Evolutionary conservation across 2,113 vertebrate genomes (phyloP).

Genomic region (Aphyosemion australe): DNA sequence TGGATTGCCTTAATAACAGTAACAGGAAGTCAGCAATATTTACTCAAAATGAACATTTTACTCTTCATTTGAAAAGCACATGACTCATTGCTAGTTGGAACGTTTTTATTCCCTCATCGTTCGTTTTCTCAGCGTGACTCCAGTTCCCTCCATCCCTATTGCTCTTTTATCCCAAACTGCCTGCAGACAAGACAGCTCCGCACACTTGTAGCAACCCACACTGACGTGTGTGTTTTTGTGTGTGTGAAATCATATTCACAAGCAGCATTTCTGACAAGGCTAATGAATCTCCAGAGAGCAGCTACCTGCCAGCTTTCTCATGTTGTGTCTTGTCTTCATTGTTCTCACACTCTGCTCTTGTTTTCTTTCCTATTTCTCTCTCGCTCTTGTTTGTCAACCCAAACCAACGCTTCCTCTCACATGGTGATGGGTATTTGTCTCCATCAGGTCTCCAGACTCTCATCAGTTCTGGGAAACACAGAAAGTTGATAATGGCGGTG

Average conservation of each 20-base stretch:
- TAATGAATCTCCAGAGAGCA: constrained; percentile 74
- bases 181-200: constrained; percentile 55
- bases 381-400: constrained; percentile 26
- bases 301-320: constrained; percentile 64
- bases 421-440: constrained; percentile 5
- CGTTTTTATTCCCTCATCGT: constrained; percentile 56
- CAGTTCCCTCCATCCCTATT: constrained; percentile 57
- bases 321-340: constrained; percentile 74
- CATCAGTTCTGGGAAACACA: too few species aligned
- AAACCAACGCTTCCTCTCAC: constrained; percentile 19
- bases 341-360: constrained; percentile 50
- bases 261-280: constrained; percentile 65
- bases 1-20: not conserved
- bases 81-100: constrained; percentile 33
- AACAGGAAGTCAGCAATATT: constrained; percentile 14
- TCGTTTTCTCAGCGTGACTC: constrained; percentile 66
- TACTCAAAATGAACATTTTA: constrained; percentile 36
- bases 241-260: constrained; percentile 66
- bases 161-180: constrained; percentile 64
- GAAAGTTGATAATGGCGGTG: too few species aligned
- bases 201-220: constrained; percentile 55
- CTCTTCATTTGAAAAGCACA: constrained; percentile 25
- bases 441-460: constrained; percentile 6
- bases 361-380: not conserved
- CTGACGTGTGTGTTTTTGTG: constrained; percentile 33